Evolutionary conservation across 2,113 vertebrate species (phyloP).

Genomic region (Xyliphius kryptos): DNA sequence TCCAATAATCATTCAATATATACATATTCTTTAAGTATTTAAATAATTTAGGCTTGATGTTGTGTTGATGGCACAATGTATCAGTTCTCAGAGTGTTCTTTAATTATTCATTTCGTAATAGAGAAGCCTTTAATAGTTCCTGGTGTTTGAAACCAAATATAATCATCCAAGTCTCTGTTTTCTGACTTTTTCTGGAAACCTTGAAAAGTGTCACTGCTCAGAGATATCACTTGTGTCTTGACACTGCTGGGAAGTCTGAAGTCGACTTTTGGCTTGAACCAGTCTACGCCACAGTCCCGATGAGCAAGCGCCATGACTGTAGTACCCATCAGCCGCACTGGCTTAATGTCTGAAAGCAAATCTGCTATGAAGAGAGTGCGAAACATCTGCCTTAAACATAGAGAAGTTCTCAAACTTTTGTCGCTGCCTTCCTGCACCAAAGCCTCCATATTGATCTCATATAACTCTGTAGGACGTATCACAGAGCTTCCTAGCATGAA

Average conservation of each 20-base stretch:
- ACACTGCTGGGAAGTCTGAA: constrained; percentile 78
- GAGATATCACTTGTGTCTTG: constrained; percentile 71
- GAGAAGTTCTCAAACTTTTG: constrained; percentile 64
- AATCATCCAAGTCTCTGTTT: constrained; percentile 65
- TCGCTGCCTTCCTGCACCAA: constrained; percentile 61
- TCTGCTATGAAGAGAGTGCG: constrained; percentile 84
- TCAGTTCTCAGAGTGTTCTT: constrained; percentile 13
- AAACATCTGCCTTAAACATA: constrained; percentile 83
- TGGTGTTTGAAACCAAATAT: constrained; percentile 92
- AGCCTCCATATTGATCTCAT: constrained; percentile 85
- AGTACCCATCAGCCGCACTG: constrained; percentile 70
- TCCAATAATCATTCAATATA: too few species aligned
- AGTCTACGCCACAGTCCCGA: constrained; percentile 79
- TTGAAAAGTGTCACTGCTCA: constrained; percentile 75
- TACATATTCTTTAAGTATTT: too few species aligned
- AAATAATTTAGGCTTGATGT: too few species aligned
- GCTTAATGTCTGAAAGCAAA: constrained; percentile 79
- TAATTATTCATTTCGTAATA: constrained; percentile 54
- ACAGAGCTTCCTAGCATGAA: constrained; percentile 81
- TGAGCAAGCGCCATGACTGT: constrained; percentile 78
- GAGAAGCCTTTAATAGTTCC: constrained; percentile 80
- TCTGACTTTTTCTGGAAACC: constrained; percentile 19
- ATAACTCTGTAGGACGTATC: constrained; percentile 81
- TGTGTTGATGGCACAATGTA: too few species aligned
- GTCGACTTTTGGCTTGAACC: constrained; percentile 87